Conservation (phyloP, 2,113 vertebrate species). For the Proteles cristata region DNA sequence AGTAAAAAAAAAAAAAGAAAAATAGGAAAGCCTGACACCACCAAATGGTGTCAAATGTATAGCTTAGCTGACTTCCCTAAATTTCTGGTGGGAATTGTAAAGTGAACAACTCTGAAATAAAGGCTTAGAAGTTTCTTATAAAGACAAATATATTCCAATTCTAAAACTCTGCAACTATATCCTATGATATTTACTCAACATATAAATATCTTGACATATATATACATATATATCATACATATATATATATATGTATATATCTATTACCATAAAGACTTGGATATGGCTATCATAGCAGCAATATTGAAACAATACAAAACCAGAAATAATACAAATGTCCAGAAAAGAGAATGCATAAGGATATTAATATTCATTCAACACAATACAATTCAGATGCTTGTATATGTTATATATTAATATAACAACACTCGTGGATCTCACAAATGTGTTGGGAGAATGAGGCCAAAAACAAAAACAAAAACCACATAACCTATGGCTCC, state of each 20-base stretch:
- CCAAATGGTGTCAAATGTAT: not conserved
- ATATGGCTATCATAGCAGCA: not conserved
- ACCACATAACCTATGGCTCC: not conserved
- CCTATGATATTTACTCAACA: not conserved
- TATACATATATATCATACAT: too few species aligned
- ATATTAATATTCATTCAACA: not conserved
- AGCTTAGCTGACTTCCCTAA: not conserved
- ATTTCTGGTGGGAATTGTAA: not conserved
- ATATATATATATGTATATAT: not conserved
- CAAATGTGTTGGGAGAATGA: not conserved
- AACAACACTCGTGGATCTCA: not conserved
- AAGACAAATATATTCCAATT: not conserved
- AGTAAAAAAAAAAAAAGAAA: not conserved
- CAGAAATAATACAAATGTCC: not conserved
- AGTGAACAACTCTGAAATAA: not conserved
- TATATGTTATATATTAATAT: not conserved
- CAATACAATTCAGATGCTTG: not conserved
- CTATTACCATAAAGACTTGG: not conserved
- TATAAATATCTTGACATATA: not conserved
- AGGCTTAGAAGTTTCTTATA: not conserved
- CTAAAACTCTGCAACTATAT: not conserved
- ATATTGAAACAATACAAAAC: not conserved
- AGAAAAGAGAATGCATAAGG: not conserved
- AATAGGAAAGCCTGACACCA: not conserved
- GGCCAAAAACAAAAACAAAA: not conserved